Evolutionary conservation across 92 coral and sea anemone species (phyloP), one percentile per base, ranked within the genome.

Genomic region (Palythoa heliodiscus): DNA sequence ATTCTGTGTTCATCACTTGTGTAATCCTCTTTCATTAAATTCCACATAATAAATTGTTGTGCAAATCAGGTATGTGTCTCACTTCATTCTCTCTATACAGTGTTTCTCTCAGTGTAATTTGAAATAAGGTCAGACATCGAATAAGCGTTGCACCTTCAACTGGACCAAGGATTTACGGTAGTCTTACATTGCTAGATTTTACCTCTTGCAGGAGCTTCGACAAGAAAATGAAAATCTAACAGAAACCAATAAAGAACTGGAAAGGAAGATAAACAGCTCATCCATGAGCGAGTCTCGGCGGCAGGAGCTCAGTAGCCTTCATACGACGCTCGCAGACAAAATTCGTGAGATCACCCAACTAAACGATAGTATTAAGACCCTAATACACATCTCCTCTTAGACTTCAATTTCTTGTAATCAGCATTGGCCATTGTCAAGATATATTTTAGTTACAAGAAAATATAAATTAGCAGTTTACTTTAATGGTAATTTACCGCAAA

Each of bases 221-320:
- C 84, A 64, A n/a, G 73, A 80, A 64, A 64, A 80, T 68, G 61
- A 80, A 47, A 66, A 66, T 58, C 50, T 80, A 83, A 71, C 66
- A 15, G 86, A 84, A 77, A 83, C 76, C 40, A 87, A 88, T 38
- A 83, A 67, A 48, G 84, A 86, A 70, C 48, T 93, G 77, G 91
- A 89, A 63, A 86, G 85, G 47, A 83, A 78, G 73, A 20, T 89
- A 69, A 84, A 76, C 61, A 86, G 88, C 22, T 84, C 92, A 37
- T 55, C 90, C 23, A 82, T 95, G 60, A 83, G 86, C 76, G 90
- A 93, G 82, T 24, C 93, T n/a, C 92, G 89, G 54, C 87, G 89
- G 0, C 86, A 89, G 52, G 93, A 95, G 69, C 82, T 96, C 9
- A 84, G 55, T 53, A 89, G 89, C 50, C 85, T 92, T 0, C 94